Base-by-base conservation (phyloP, 2,113 vertebrate species). In the Erythrocercus mccallii region DNA sequence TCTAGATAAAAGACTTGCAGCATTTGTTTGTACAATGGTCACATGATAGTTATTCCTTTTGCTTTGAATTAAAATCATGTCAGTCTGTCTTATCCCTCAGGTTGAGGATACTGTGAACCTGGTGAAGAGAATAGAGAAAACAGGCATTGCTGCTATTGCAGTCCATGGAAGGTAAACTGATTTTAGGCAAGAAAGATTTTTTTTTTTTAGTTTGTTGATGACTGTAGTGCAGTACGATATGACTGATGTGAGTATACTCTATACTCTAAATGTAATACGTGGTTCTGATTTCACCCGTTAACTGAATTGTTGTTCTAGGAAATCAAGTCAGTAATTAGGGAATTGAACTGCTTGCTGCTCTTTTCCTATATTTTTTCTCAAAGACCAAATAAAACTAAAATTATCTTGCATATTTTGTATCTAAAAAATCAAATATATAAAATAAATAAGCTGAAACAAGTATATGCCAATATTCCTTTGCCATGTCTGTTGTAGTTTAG, bases 121-220 rank as follows among this genome's bases (percentile, higher is more conserved):
- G 91, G 99, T 99, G 28, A 98, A 97, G 95, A 98, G 98, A 89
- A 99, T 99, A 80, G 98, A 99, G 92, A 98, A 86, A 94, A 99
- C 99, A 3, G 99, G 99, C 35, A 98, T 99, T 37, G 97, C 99
- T 17, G 99, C 99, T 13, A 97, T 99, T 71, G 98, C 99, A 1
- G 99, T 99, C 65, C 99, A 99, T 35, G 99, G 99, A 95, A 99
- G 99, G 99, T 99, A 97, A 98, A 91, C 88, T 0, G 1, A 10
- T 92, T 88, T 88, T 33, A 64, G 58, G 33, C 48, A 48, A 60
- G 58, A 74, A 33, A 73, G 12, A 44, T 4, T 62, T 65, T 72
- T 83, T 69, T 14, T 65, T 72, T 83, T 69, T 14, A 21, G 33
- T 60, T 87, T 85, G 12, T 33, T 82, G 57, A 13, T 70, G 48